Conservation (phyloP, 2,888 invertebrate species). For the Hemithea aestivaria region DNA sequence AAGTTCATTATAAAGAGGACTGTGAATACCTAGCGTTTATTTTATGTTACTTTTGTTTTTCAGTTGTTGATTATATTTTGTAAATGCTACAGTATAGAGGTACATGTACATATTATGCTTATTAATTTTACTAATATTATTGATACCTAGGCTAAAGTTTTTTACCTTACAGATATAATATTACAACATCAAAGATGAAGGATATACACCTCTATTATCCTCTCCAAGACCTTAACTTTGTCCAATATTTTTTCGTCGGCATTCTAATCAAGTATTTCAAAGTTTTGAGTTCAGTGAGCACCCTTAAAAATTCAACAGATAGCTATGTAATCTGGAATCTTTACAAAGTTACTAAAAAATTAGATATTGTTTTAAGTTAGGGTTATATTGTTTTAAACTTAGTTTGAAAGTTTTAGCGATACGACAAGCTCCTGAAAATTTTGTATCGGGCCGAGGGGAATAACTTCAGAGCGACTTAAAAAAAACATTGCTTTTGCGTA, state of each 20-base stretch:
- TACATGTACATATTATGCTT: too few species aligned
- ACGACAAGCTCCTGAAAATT: slow-evolving; percentile 21
- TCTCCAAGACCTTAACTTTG: too few species aligned
- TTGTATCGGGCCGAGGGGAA: slow-evolving; percentile 19
- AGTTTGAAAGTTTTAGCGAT: slow-evolving; percentile 23
- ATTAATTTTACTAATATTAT: too few species aligned
- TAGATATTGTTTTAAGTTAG: slow-evolving; percentile 28
- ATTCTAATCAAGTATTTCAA: slow-evolving; percentile 9
- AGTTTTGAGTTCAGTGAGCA: slow-evolving; percentile 3
- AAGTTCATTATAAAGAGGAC: too few species aligned
- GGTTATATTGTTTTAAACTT: slow-evolving; percentile 30
- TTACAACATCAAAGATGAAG: too few species aligned
- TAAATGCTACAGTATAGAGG: too few species aligned
- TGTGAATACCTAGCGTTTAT: too few species aligned
- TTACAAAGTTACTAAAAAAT: slow-evolving; percentile 17
- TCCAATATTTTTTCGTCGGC: background rate
- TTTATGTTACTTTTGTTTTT: too few species aligned
- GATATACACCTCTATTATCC: too few species aligned
- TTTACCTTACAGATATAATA: too few species aligned
- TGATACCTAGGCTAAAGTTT: too few species aligned
- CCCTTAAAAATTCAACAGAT: slow-evolving; percentile 12
- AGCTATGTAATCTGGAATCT: slow-evolving; percentile 19
- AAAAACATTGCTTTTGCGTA: slow-evolving; percentile 17
- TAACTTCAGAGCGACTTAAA: slow-evolving; percentile 20
- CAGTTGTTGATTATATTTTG: too few species aligned